These are phyloP conservation scores for Cryptotermes secundus DNA, from an alignment of 1,140 invertebrate genomes.

Conservation along the genomic window DNA sequence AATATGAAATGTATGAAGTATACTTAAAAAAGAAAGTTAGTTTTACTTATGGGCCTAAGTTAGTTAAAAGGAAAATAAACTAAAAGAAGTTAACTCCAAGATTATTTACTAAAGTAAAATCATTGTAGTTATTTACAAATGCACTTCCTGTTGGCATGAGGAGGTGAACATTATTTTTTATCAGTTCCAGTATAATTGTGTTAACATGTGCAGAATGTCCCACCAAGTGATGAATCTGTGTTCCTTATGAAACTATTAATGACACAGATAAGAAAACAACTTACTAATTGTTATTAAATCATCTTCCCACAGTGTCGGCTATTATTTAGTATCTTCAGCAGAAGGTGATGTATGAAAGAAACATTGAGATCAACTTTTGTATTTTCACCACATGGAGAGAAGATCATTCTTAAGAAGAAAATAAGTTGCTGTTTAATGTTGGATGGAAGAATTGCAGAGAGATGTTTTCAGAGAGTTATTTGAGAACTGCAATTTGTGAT, in stretches of 20 bases:
- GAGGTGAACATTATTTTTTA: not conserved
- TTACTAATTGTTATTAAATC: slow-evolving; percentile 16
- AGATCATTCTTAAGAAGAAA: not conserved
- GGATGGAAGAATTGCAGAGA: slow-evolving; percentile 1
- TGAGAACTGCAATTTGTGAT: not conserved
- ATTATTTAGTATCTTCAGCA: slow-evolving; percentile 3
- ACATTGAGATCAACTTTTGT: not conserved
- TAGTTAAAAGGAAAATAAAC: not conserved
- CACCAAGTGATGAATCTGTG: not conserved
- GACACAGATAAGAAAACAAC: slow-evolving; percentile 18
- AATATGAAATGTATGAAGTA: no score
- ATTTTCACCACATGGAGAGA: not conserved
- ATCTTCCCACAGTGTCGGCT: slow-evolving; percentile 3
- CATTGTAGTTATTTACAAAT: no score
- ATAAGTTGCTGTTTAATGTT: not conserved
- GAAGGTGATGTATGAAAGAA: slow-evolving; percentile 1
- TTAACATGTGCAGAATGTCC: not conserved
- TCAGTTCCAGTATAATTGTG: not conserved
- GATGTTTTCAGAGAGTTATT: not conserved
- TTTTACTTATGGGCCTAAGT: not conserved
- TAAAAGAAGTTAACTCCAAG: not conserved
- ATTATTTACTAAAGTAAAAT: not conserved
- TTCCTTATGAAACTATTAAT: not conserved
- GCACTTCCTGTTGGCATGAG: not conserved
- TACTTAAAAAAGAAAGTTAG: not conserved